Evolutionary conservation across 1,140 invertebrate species (phyloP).

Genomic region (Cardiocondyla obscurior): DNA sequence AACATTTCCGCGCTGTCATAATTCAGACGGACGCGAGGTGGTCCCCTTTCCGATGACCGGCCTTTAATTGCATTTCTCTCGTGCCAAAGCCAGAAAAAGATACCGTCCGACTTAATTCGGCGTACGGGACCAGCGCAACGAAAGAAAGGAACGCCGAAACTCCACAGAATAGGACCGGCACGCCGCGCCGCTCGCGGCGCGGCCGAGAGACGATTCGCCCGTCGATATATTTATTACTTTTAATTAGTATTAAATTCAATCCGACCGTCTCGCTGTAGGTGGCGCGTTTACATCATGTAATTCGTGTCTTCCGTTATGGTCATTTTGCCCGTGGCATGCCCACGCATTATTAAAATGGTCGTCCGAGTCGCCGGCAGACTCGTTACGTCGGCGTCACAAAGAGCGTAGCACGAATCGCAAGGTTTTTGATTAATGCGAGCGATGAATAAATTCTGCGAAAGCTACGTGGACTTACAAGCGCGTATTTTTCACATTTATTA

Average conservation of each 20-base stretch:
- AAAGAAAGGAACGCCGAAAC: conserved; percentile 49
- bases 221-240: conserved; percentile 81
- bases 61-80: conserved; percentile 73
- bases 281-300: conserved; percentile 75
- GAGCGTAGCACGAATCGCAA: not conserved
- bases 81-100: conserved; percentile 70
- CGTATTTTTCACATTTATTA: not conserved
- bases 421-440: conserved; percentile 26
- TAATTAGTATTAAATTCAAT: conserved; percentile 81
- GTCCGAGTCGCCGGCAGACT: conserved; percentile 22
- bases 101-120: conserved; percentile 73
- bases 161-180: conserved; percentile 71
- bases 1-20: conserved; percentile 42
- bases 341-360: conserved; percentile 69
- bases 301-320: conserved; percentile 73
- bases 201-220: conserved; percentile 74
- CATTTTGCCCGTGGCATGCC: conserved; percentile 69
- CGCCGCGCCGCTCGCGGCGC: conserved; percentile 24
- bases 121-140: conserved; percentile 44
- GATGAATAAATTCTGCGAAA: not conserved
- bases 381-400: conserved; percentile 24
- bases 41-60: conserved; percentile 63
- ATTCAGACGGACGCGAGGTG: conserved; percentile 65
- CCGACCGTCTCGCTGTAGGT: conserved; percentile 74
- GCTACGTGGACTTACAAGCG: not conserved